phyloP scores from a whole-genome alignment of 2,797 vertebrate genomes.

The Lacerta bilineata region DNA sequence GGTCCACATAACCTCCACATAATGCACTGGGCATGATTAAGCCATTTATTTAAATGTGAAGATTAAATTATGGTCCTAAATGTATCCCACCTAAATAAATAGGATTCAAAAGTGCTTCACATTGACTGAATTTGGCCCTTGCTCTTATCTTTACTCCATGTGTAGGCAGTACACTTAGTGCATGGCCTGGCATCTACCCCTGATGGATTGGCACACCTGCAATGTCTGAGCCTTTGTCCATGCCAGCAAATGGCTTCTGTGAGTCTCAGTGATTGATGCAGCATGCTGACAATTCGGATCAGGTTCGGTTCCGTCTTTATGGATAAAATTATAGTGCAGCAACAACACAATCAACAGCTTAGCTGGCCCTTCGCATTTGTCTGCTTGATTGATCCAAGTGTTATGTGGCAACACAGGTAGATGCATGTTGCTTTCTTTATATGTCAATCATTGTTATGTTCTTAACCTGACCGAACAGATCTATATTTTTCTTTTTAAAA shows the following conservation, averaged over 20 bases:
- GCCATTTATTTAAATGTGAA: not conserved
- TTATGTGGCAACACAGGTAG: not conserved
- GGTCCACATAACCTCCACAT: not conserved
- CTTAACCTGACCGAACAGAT: constrained; percentile 51
- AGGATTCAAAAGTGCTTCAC: not conserved
- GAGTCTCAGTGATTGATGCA: constrained; percentile 44
- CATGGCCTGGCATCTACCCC: constrained; percentile 29
- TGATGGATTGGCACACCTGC: constrained; percentile 48
- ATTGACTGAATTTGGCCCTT: not conserved
- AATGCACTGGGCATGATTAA: not conserved
- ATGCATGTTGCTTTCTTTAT: constrained; percentile 43
- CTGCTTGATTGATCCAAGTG: constrained; percentile 22
- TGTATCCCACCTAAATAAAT: not conserved
- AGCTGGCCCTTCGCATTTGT: not conserved
- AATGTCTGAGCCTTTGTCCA: constrained; percentile 17
- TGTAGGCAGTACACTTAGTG: not conserved
- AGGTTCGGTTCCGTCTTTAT: not conserved
- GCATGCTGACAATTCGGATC: not conserved
- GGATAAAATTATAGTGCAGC: not conserved
- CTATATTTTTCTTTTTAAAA: constrained; percentile 67
- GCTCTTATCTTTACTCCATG: not conserved
- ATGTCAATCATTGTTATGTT: constrained; percentile 13
- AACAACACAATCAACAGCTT: not conserved
- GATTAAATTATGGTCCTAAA: not conserved
- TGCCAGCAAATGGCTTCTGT: constrained; percentile 40